Evolutionary conservation across 2,888 invertebrate genomes (phyloP), one percentile per base, ranked within the genome.

Genomic region (Drosophila glabriapex): DNA sequence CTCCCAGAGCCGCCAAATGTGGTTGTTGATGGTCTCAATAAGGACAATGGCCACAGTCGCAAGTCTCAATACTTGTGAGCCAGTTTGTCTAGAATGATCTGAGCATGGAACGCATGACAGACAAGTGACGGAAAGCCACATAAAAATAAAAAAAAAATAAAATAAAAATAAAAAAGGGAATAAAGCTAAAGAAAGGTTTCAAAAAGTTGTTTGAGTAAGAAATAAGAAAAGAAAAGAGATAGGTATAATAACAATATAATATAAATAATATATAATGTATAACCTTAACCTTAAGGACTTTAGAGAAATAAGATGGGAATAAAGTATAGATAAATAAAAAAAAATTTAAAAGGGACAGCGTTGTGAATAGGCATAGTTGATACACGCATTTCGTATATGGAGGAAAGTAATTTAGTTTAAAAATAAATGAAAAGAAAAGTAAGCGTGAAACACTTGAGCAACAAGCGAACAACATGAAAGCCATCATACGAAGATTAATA

Each of bases 1-100:
- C 28, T 28, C 33, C 52, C 37, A 71, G 67, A 58, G 64, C 69
- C 68, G 68, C 73, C 66, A 80, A 86, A 77, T 80, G 76, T 68
- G 68, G 39, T 56, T 67, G 75, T 49, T 75, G 50, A 66, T 64
- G 73, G 75, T 66, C 68, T 68, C 66, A 73, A 71, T 61, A 68
- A 65, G 69, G 65, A 85, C 72, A 78, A 83, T 58, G 28, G 56
- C 60, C 49, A 19, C 19, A 39, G 46, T 12, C 43, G 37, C 31
- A 43, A 25, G 41, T 46, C 43, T 33, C 46, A 22, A 68, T 35
- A 41, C 35, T 35, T 56, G 31, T 12, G 14, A 25, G 9, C 10
- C 33, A 35, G 4, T 43, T 41, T 31, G 19, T 7, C 31, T 64
- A 49, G 50, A n/a, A 41, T 33, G 39, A 35, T 50, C 7, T 50